Evolutionary conservation across 2,797 vertebrate species (phyloP), one percentile per base, ranked within the genome.

Genomic region (Anguilla pacifica): DNA sequence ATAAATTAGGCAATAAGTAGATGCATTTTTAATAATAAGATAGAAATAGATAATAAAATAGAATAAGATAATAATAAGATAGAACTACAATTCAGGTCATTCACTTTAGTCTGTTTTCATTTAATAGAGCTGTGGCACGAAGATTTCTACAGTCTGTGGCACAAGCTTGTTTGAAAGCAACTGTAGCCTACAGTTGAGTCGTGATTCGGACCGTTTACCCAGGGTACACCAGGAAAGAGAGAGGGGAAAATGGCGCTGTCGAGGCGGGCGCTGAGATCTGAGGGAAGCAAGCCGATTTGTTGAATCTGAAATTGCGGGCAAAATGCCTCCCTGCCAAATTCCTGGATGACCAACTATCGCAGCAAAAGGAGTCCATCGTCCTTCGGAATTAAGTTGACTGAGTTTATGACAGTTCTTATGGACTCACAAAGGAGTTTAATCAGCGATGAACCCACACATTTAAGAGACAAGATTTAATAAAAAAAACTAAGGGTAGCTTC

Each of bases 361-460:
- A 95, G 91, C 92, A 94, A 91, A 90, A 93, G 88, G 91, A 94
- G 93, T 90, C 91, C 94, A 92, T 81, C 13, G 92, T 86, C 92
- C 93, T 93, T 91, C 94, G 96, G 93, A 96, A 94, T 92, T 93
- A 94, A 94, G 96, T 96, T 92, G 95, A 96, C 94, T 96, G 96
- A 95, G 95, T 96, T 93, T 96, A 97, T 96, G 98, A 97, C 97
- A 97, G 94, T 97, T 96, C 95, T 97, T 97, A 96, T 97, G 97
- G 97, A 98, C 97, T 98, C 96, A 96, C 96, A 95, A 95, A 93
- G 5, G 57, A 96, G 93, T 91, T 90, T 90, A 92, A 89, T 90
- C 91, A 91, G 86, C 91, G 93, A 91, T 88, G 87, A 89, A 84
- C 31, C 87, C 70, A 28, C n/a, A 59, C 81, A 61, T 35, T 84